A percentile compares a stretch with the other conserved stretches of the same genome.
Conservation (phyloP, 2,888 invertebrate genomes). For the Drosophila dives region DNA sequence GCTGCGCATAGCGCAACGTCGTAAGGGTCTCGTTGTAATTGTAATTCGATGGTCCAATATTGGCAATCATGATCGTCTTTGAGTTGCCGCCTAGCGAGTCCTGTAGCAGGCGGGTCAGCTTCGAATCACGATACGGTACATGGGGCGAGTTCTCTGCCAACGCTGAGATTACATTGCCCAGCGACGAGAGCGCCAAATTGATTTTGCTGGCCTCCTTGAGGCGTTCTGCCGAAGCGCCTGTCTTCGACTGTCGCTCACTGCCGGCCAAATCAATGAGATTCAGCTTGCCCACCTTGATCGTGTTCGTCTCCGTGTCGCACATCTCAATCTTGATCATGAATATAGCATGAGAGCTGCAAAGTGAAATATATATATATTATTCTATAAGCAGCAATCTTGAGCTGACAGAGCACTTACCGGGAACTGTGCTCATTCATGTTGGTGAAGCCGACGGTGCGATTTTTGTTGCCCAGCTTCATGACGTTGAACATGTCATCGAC, state of each 20-base stretch:
- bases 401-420: constrained; percentile 54
- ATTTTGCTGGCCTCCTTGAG: constrained; percentile 98
- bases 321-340: constrained; percentile 99
- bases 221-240: constrained; percentile 96
- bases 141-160: constrained; percentile 97
- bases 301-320: constrained; percentile 88
- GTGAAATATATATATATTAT: neutral
- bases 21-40: constrained; percentile 99
- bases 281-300: constrained; percentile 93
- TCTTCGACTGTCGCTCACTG: constrained; percentile 98
- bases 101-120: constrained; percentile 97
- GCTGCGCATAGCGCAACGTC: constrained; percentile 97
- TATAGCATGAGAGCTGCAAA: constrained; percentile 95
- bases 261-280: constrained; percentile 99
- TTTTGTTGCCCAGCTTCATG: constrained; percentile 96
- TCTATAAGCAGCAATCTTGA: neutral
- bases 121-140: constrained; percentile 98
- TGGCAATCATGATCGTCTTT: constrained; percentile 99
- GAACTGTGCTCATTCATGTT: constrained; percentile 99
- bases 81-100: constrained; percentile 99
- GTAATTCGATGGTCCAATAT: constrained; percentile 98
- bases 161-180: constrained; percentile 99
- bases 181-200: constrained; percentile 97
- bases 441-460: constrained; percentile 97
- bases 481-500: constrained; percentile 96